Base-by-base conservation (phyloP, 2,888 invertebrate genomes). In the Lasioglossum pauxillum region DNA sequence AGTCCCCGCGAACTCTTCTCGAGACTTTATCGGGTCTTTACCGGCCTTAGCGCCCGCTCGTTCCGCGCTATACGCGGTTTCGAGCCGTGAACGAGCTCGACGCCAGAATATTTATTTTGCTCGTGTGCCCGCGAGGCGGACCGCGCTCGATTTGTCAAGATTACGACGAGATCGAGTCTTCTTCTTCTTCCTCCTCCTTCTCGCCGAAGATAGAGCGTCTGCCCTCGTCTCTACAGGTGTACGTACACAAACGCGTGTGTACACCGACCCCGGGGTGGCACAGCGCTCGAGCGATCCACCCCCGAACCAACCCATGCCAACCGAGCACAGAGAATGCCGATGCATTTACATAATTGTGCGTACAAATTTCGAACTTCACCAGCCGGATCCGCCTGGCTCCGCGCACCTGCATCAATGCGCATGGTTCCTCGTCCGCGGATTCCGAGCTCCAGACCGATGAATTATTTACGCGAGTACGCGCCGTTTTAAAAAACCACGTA, bases 341-440 rank as follows among this genome's bases (percentile, higher is more conserved):
- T 83, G 77, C 84, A 93, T 93, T 92, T 92, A 84, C 93, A 93
- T 93, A 92, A 93, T 93, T 93, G 91, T 91, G 92, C 90, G 92
- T 93, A 93, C 92, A 93, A 93, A 93, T 93, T 93, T 88, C 88
- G 75, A 92, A 93, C 89, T 93, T 91, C 84, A 85, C 85, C 77
- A 73, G 89, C 87, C 91, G 91, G 92, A 93, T 93, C 93, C 90
- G 90, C 89, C 82, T 74, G 81, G 75, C 76, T 83, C 80, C 64
- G 41, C 76, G 12, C 69, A 38, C 35, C 69, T 69, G 38, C 69
- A 38, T n/a, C 69, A n/a, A 38, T 16, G 27, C 60, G 67, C 69
- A 53, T 78, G 44, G 38, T 64, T 80, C 53, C 72, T 75, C 81
- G 75, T 73, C 74, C 83, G 73, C 72, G 72, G 80, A 85, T 88